Base-by-base conservation (phyloP, 2,113 vertebrate species). In the Coryphaenoides rupestris region DNA sequence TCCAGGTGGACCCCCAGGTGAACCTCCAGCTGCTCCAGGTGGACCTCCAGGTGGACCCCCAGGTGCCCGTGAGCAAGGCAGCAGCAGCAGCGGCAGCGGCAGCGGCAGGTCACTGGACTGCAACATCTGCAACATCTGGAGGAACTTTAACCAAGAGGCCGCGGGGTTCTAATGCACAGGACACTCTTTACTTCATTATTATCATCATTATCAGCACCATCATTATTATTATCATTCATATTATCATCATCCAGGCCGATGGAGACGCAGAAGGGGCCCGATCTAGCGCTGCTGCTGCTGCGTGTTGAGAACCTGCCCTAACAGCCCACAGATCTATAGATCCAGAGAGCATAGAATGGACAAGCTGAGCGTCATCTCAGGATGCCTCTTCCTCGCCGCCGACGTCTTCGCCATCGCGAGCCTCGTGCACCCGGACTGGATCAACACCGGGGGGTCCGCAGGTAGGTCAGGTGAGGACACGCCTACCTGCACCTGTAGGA, bases 321-420 rank as follows among this genome's bases (percentile, higher is more conserved):
- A n/a, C n/a, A n/a, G n/a, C n/a, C n/a, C n/a, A n/a, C n/a, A n/a
- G n/a, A n/a, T n/a, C n/a, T n/a, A n/a, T n/a, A n/a, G n/a, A n/a
- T n/a, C n/a, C n/a, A n/a, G n/a, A n/a, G n/a, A n/a, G n/a, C n/a
- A n/a, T n/a, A n/a, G n/a, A n/a, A n/a, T 98, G 95, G 95, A 98
- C 92, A 96, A 96, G 91, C 91, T 96, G 87, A 96, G 94, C 85
- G 92, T 96, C 83, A 96, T 98, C 76, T 96, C 95, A 91, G 94
- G 94, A 92, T 98, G 95, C 80, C 93, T 98, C 77, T 98, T 98
- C 85, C 91, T 98, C 82, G 93, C 94, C 60, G 95, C 95, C 26
- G 94, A 98, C 88, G 94, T 98, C 85, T 98, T 98, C 83, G 95
- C 95, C 81, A 95, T 98, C 88, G 95, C 94, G 87, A 98, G 95